Conservation (phyloP, 2,888 invertebrate species). For the Parnassius glacialis region DNA sequence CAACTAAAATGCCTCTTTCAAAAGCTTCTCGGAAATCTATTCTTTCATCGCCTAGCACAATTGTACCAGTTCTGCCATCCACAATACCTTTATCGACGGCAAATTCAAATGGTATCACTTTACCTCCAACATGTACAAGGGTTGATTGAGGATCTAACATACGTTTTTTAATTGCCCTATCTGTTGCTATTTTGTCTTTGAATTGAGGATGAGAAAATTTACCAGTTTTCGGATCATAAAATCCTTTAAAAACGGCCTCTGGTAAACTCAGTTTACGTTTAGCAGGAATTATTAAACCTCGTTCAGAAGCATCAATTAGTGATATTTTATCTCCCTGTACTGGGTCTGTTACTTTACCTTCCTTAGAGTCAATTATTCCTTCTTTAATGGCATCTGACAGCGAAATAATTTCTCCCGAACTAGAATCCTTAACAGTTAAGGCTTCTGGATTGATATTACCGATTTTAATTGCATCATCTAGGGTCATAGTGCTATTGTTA, state of each 20-base stretch:
- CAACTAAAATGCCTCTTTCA: constrained; percentile 90
- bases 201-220: constrained; percentile 90
- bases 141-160: constrained; percentile 92
- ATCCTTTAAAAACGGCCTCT: constrained; percentile 95
- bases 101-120: constrained; percentile 90
- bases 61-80: constrained; percentile 87
- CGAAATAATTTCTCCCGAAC: constrained; percentile 89
- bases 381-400: constrained; percentile 88
- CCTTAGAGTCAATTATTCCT: constrained; percentile 88
- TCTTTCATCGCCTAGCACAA: constrained; percentile 82
- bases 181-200: constrained; percentile 89
- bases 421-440: constrained; percentile 89
- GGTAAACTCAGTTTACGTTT: constrained; percentile 91
- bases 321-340: constrained; percentile 87
- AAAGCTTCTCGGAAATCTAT: constrained; percentile 92
- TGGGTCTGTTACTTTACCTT: constrained; percentile 90
- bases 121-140: constrained; percentile 90
- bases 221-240: constrained; percentile 92
- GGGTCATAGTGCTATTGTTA: constrained; percentile 84
- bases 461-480: constrained; percentile 87
- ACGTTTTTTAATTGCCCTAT: constrained; percentile 91
- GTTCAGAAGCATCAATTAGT: constrained; percentile 90
- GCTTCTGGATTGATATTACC: constrained; percentile 89
- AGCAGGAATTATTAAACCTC: constrained; percentile 89
- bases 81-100: constrained; percentile 89